A percentile compares a stretch with the other conserved stretches of the same genome.
Conservation (phyloP, 2,113 vertebrate genomes). For the Tychaedon coryphoeus region DNA sequence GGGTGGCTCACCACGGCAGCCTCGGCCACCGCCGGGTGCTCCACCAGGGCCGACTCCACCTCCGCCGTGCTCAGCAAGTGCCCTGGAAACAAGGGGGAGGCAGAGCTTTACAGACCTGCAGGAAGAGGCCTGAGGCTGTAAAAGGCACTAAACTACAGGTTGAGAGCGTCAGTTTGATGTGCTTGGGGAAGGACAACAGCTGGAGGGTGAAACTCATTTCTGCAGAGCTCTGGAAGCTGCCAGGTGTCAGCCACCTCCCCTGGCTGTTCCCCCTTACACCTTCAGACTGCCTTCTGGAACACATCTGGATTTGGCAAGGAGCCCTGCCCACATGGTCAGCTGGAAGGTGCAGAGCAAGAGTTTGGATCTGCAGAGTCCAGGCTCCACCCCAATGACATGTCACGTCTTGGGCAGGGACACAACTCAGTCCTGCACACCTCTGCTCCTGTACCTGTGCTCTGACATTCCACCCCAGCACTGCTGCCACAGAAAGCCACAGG, state of each 20-base stretch:
- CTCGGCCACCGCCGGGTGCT: conserved; percentile 83
- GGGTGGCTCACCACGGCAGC: conserved; percentile 90
- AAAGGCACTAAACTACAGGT: neutral
- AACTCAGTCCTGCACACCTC: neutral
- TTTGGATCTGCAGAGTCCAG: neutral
- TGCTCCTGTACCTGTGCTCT: neutral
- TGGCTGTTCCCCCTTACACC: neutral
- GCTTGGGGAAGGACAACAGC: neutral
- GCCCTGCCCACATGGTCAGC: neutral
- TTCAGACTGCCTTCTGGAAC: neutral
- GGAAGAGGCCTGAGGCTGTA: neutral
- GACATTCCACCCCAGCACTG: neutral
- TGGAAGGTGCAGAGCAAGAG: neutral
- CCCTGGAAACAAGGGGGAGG: conserved; percentile 72
- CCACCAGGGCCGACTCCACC: conserved; percentile 92
- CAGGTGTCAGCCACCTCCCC: neutral
- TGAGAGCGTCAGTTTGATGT: neutral
- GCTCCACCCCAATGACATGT: neutral
- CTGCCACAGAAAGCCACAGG: neutral
- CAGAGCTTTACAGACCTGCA: neutral
- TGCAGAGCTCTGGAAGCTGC: neutral
- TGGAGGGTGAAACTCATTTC: neutral
- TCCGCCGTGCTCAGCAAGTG: conserved; percentile 93
- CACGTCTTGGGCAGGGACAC: neutral
- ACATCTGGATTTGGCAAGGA: neutral